Evolutionary conservation across 2,888 invertebrate genomes (phyloP).

Genomic region (Chymomyza fuscimana): DNA sequence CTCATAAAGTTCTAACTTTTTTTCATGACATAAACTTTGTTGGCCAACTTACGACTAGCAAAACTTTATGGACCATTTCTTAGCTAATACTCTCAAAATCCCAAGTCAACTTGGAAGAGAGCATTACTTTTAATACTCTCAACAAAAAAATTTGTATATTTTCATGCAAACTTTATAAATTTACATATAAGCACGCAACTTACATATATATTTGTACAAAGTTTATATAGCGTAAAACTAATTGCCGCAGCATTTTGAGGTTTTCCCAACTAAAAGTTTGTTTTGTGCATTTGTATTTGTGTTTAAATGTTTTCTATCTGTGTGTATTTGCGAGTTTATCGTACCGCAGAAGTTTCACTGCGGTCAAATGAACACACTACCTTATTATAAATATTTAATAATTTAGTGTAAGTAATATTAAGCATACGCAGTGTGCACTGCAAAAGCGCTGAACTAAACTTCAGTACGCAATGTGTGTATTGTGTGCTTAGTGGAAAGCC

Average conservation of each 20-base stretch:
- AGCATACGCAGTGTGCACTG: constrained; percentile 46
- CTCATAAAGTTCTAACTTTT: neutral
- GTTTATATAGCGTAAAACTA: neutral
- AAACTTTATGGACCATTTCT: neutral
- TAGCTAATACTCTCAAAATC: neutral
- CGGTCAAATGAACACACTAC: constrained; percentile 54
- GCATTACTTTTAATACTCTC: neutral
- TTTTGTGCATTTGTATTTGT: constrained; percentile 41
- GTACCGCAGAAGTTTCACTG: constrained; percentile 15
- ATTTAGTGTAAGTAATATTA: constrained; percentile 56
- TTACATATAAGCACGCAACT: neutral
- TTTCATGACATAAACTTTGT: neutral
- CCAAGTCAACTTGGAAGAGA: neutral
- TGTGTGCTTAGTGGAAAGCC: too few species aligned
- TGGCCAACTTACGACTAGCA: neutral
- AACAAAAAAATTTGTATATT: neutral
- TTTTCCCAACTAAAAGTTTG: constrained; percentile 31
- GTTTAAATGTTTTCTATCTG: neutral
- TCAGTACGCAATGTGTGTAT: too few species aligned
- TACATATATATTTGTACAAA: neutral
- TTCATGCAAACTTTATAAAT: neutral
- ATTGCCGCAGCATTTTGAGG: neutral
- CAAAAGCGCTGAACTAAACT: neutral
- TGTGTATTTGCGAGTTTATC: neutral
- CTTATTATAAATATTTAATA: constrained; percentile 68